Conservation (phyloP, 2,113 vertebrate genomes). For the Ageneiosus marmoratus region DNA sequence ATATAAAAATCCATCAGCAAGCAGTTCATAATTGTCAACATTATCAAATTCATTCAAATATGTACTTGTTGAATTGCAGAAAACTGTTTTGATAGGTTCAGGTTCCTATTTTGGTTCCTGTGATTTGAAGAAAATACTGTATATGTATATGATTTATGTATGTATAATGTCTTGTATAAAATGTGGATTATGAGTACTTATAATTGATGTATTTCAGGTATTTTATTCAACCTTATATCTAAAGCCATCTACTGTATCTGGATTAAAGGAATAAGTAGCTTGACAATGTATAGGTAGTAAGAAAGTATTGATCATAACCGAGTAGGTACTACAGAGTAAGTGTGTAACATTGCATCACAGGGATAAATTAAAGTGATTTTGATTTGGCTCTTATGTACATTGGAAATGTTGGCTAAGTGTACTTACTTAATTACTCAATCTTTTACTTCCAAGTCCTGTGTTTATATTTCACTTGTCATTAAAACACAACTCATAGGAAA, state of each 20-base stretch:
- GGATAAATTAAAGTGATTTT: neutral
- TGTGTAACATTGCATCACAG: neutral
- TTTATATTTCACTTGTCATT: slow-evolving; percentile 18
- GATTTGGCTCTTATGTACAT: neutral
- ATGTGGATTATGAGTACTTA: slow-evolving; percentile 48
- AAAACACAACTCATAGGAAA: neutral
- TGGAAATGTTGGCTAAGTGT: neutral
- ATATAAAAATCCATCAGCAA: neutral
- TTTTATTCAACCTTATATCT: slow-evolving; percentile 41
- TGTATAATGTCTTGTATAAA: slow-evolving; percentile 46
- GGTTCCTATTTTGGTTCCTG: slow-evolving; percentile 40
- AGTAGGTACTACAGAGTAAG: neutral
- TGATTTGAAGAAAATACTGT: slow-evolving; percentile 51
- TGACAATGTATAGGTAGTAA: slow-evolving; percentile 22
- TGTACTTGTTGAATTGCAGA: slow-evolving; percentile 38
- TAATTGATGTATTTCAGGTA: slow-evolving; percentile 63
- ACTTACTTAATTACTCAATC: neutral
- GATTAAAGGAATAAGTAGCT: neutral
- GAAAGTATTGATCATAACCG: neutral
- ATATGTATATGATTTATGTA: slow-evolving; percentile 59
- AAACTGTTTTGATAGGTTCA: slow-evolving; percentile 11
- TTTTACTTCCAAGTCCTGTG: neutral
- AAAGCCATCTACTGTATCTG: slow-evolving; percentile 29
- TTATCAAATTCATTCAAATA: slow-evolving; percentile 46
- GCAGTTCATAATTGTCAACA: neutral